Evolutionary conservation across 1,140 invertebrate species (phyloP), one percentile per base, ranked within the genome.

Genomic region (Melipona quadrifasciata): DNA sequence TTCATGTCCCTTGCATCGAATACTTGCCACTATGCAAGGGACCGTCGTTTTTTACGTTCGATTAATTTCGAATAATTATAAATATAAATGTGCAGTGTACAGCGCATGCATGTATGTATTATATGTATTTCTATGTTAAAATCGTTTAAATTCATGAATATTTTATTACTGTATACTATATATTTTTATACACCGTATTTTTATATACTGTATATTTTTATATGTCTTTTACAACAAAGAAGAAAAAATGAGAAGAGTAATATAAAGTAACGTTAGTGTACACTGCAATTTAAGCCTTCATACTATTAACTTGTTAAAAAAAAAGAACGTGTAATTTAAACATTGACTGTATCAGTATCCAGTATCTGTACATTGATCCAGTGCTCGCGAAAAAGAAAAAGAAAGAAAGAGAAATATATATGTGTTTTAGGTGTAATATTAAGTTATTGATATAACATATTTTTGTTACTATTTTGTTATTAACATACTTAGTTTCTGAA

Each of bases 111-210:
- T 79, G 24, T 55, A 73, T 51, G 55, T 72, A 78, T 53, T 61
- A 27, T 80, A 72, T 58, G 51, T 75, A 51, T 71, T 16, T 81
- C 39, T 72, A 16, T 71, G 31, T 64, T 74, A 31, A 27, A 70
- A 58, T 72, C 55, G 57, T 73, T n/a, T 51, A 57, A 51, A 74
- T 65, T 57, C 21, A 58, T 34, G 17, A 76, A 39, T 76, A 82
- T 55, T 75, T 21, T 82, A 80, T 77, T 77, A n/a, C 39, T 64
- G 53, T 47, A 86, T 82, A 76, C 70, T 65, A 61, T 73, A 81
- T 91, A 90, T 91, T 91, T 91, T 90, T 91, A 77, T 89, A 91
- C 85, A 77, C n/a, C n/a, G 39, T 64, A 64, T 77, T 64, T 64
- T 77, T 77, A 72, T 65, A 86, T 82, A 77, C 67, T 61, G 67